Evolutionary conservation across 2,113 vertebrate genomes (phyloP).

Genomic region (Microcebus murinus): DNA sequence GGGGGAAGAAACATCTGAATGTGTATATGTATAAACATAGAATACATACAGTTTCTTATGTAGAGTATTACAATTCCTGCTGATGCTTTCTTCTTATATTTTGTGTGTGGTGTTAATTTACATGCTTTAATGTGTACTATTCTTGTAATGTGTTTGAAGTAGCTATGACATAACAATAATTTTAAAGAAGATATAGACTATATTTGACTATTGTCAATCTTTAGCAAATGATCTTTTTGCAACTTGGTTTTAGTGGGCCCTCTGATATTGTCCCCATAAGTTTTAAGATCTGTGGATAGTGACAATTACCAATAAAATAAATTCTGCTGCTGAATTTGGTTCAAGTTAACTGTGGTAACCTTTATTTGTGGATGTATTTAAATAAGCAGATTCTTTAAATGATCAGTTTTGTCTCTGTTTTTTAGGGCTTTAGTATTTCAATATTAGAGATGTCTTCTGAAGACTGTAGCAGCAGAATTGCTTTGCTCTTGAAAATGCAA

Average conservation of each 20-base stretch:
- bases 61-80: conserved; percentile 62
- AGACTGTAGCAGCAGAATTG: conserved; percentile 58
- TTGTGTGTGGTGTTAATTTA: conserved; percentile 74
- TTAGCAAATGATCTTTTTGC: conserved; percentile 57
- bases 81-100: conserved; percentile 64
- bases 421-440: conserved; percentile 55
- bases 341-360: conserved; percentile 53
- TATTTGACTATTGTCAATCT: conserved; percentile 52
- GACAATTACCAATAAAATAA: conserved; percentile 47
- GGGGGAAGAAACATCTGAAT: conserved; percentile 45
- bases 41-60: conserved; percentile 67
- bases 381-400: conserved; percentile 54
- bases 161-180: conserved; percentile 70
- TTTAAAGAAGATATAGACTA: conserved; percentile 65
- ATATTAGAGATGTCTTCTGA: conserved; percentile 64
- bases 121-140: conserved; percentile 64
- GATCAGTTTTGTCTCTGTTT: conserved; percentile 64
- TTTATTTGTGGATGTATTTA: conserved; percentile 50
- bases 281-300: conserved; percentile 43
- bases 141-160: conserved; percentile 71
- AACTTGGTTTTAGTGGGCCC: conserved; percentile 45
- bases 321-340: conserved; percentile 40
- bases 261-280: neutral
- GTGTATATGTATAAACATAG: conserved; percentile 71
- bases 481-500: conserved; percentile 71